Conservation (phyloP, 2,797 vertebrate species). For the Phoebastria nigripes region DNA sequence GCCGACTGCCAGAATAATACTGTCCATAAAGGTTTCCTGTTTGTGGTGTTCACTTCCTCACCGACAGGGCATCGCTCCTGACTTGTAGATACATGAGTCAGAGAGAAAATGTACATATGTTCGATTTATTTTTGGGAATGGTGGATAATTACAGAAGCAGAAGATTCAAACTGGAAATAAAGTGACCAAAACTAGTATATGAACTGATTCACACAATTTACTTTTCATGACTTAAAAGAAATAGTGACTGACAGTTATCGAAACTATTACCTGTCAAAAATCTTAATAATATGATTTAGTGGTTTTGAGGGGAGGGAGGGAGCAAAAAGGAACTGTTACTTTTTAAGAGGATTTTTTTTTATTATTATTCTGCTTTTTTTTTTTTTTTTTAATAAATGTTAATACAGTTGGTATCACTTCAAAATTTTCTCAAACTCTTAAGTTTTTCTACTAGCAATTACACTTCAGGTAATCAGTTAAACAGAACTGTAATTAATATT, state of each 20-base stretch:
- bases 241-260: not conserved
- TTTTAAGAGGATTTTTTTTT: not conserved
- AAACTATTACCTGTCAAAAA: not conserved
- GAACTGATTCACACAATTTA: not conserved
- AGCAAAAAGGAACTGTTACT: not conserved
- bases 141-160: not conserved
- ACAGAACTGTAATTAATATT: not conserved
- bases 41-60: not conserved
- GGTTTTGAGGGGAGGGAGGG: fast-evolving
- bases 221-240: not conserved
- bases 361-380: not conserved
- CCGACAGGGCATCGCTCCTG: not conserved
- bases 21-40: constrained; percentile 20
- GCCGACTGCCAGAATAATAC: not conserved
- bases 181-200: not conserved
- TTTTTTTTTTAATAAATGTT: not conserved
- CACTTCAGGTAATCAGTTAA: not conserved
- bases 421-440: not conserved
- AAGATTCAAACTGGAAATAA: not conserved
- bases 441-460: not conserved
- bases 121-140: not conserved
- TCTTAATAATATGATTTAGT: not conserved
- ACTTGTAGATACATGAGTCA: not conserved
- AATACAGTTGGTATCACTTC: not conserved
- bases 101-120: not conserved